These are phyloP conservation scores for Eudyptes chrysolophus DNA, from an alignment of 2,113 vertebrate species.

Conservation along the genomic window DNA sequence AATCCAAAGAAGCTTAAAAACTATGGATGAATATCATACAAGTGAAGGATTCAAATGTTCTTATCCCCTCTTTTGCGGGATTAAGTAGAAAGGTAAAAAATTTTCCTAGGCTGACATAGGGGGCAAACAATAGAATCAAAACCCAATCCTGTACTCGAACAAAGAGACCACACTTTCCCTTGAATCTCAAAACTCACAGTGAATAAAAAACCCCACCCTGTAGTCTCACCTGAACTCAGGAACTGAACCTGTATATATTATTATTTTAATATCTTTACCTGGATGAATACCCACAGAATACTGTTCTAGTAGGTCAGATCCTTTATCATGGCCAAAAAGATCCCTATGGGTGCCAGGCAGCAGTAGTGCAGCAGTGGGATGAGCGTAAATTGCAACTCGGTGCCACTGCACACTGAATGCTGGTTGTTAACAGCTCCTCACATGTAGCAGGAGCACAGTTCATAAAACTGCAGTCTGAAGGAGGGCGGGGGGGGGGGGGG, in stretches of 20 bases:
- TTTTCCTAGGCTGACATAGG: not conserved
- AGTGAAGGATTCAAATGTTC: not conserved
- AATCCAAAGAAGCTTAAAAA: not conserved
- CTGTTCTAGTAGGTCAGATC: not conserved
- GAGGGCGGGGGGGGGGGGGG: fast-evolving
- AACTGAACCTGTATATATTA: not conserved
- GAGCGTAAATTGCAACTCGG: not conserved
- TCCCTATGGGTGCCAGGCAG: not conserved
- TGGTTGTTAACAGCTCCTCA: not conserved
- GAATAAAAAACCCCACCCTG: not conserved
- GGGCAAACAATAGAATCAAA: not conserved
- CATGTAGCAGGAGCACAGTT: not conserved
- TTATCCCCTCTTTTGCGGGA: not conserved
- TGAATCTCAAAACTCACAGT: not conserved
- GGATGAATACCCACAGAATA: not conserved
- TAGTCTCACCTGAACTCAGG: not conserved
- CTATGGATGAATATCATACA: not conserved
- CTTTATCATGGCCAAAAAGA: not conserved
- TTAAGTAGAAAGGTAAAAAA: not conserved
- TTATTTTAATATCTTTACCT: not conserved
- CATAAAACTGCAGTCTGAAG: not conserved
- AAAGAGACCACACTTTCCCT: not conserved
- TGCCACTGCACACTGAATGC: no score
- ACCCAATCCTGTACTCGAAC: not conserved
- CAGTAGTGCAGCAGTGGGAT: not conserved